These are phyloP conservation scores for Brachionus sp. DNA, from an alignment of 1,140 invertebrate species.

Conservation along the genomic window DNA sequence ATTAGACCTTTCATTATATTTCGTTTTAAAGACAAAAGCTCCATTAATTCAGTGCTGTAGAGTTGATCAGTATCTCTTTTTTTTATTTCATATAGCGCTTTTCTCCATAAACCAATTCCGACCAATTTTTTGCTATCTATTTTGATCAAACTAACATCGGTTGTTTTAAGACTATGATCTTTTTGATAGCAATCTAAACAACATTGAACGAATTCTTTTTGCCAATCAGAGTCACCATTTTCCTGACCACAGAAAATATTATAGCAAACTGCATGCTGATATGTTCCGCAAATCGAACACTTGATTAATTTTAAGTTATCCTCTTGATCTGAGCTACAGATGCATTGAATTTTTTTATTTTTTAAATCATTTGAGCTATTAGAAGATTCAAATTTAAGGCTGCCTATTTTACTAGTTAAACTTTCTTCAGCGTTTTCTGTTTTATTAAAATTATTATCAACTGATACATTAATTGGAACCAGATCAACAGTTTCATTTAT, in stretches of 20 bases:
- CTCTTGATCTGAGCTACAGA: neutral
- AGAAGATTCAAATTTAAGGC: neutral
- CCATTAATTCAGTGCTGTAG: neutral
- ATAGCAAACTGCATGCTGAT: conserved; percentile 16
- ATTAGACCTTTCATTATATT: neutral
- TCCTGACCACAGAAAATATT: neutral
- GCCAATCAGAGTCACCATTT: neutral
- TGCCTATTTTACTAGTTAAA: neutral
- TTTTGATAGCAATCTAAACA: neutral
- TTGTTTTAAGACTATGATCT: neutral
- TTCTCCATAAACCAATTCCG: neutral
- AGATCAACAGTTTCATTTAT: neutral
- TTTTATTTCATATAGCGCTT: neutral
- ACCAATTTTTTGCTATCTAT: neutral
- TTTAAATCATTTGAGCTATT: neutral
- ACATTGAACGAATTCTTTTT: conserved; percentile 2
- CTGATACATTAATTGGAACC: neutral
- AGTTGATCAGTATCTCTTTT: neutral
- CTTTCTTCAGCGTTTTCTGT: neutral
- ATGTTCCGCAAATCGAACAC: neutral
- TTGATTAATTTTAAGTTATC: neutral
- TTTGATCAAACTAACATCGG: neutral
- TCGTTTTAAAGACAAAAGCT: neutral
- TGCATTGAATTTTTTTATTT: neutral
- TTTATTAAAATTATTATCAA: neutral